Percentiles rank a stretch among this genome's conserved stretches.
These are phyloP conservation scores for Megaleporinus macrocephalus DNA, from an alignment of 2,113 vertebrate genomes.

Conservation along the genomic window DNA sequence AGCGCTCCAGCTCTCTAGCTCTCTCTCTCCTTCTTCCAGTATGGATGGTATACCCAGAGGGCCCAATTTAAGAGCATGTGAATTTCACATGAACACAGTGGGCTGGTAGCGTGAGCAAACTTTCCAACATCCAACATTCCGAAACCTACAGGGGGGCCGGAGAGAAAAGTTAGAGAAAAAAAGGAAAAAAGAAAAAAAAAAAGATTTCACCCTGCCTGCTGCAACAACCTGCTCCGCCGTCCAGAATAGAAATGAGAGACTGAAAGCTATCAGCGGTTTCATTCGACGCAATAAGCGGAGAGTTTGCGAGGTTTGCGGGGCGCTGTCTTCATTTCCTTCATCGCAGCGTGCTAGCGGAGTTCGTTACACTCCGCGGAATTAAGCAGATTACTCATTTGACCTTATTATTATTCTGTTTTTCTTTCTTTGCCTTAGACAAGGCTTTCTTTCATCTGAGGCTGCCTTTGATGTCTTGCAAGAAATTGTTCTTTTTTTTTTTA, in stretches of 20 bases:
- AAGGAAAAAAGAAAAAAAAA: neutral
- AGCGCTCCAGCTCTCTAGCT: neutral
- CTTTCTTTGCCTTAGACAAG: slow-evolving; percentile 57
- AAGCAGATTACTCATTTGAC: slow-evolving; percentile 74
- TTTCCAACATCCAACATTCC: slow-evolving; percentile 56
- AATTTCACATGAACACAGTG: slow-evolving; percentile 71
- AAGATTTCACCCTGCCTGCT: slow-evolving; percentile 4
- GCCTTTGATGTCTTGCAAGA: slow-evolving; percentile 74
- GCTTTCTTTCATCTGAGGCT: slow-evolving; percentile 58
- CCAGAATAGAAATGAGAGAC: slow-evolving; percentile 20
- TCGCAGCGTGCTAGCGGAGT: slow-evolving; percentile 51
- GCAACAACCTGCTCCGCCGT: slow-evolving; percentile 14
- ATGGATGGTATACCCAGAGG: slow-evolving; percentile 73
- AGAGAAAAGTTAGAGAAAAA: slow-evolving; percentile 38
- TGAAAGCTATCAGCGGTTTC: slow-evolving; percentile 15
- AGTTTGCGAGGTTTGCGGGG: neutral
- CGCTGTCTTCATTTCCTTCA: slow-evolving; percentile 28
- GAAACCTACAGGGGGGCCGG: slow-evolving; percentile 46
- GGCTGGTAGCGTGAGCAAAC: slow-evolving; percentile 42
- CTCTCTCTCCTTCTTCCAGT: slow-evolving; percentile 25
- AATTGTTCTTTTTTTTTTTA: slow-evolving; percentile 61
- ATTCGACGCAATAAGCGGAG: neutral
- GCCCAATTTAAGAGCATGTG: slow-evolving; percentile 76
- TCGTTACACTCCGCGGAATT: slow-evolving; percentile 70
- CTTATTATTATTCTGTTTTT: slow-evolving; percentile 62